Percentiles rank a stretch among this genome's conserved stretches.
These are phyloP conservation scores for Leptinotarsa haldemani DNA, from an alignment of 2,888 invertebrate genomes.

Conservation along the genomic window DNA sequence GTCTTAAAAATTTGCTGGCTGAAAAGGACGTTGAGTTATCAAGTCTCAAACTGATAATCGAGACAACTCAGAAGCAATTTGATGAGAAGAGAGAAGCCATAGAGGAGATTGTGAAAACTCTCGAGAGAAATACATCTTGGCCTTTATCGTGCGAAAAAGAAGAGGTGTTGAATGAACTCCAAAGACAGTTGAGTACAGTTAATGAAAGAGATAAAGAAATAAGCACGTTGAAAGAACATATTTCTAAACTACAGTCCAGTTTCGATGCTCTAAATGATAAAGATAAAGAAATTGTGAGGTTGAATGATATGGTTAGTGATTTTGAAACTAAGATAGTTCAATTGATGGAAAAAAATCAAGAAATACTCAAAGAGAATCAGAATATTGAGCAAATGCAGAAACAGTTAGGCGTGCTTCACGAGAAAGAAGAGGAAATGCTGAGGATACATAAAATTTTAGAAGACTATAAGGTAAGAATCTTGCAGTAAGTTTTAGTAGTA, in stretches of 20 bases:
- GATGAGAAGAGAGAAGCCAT: conserved; percentile 55
- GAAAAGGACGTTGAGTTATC: conserved; percentile 51
- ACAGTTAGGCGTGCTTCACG: conserved; percentile 38
- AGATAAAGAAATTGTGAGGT: conserved; percentile 45
- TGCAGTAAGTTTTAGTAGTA: background rate
- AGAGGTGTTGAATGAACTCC: conserved; percentile 51
- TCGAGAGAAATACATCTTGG: conserved; percentile 49
- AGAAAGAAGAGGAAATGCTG: conserved; percentile 42
- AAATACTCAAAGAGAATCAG: conserved; percentile 39
- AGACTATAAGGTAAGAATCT: conserved; percentile 36
- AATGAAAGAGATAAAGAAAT: conserved; percentile 41
- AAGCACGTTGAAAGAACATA: conserved; percentile 24
- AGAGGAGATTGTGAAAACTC: conserved; percentile 51
- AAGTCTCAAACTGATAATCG: conserved; percentile 50
- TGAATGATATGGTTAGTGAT: conserved; percentile 49
- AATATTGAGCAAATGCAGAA: conserved; percentile 29
- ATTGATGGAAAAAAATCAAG: conserved; percentile 46
- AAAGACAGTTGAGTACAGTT: conserved; percentile 45
- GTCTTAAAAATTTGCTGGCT: conserved; percentile 40
- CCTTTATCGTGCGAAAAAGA: conserved; percentile 51
- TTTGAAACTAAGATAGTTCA: conserved; percentile 45
- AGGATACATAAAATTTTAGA: conserved; percentile 36
- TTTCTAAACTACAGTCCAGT: conserved; percentile 26
- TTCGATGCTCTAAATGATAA: conserved; percentile 36
- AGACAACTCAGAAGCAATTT: conserved; percentile 54